Conservation (phyloP, 37 sponge, comb jelly and placozoan genomes). For the Axinella damicornis region DNA sequence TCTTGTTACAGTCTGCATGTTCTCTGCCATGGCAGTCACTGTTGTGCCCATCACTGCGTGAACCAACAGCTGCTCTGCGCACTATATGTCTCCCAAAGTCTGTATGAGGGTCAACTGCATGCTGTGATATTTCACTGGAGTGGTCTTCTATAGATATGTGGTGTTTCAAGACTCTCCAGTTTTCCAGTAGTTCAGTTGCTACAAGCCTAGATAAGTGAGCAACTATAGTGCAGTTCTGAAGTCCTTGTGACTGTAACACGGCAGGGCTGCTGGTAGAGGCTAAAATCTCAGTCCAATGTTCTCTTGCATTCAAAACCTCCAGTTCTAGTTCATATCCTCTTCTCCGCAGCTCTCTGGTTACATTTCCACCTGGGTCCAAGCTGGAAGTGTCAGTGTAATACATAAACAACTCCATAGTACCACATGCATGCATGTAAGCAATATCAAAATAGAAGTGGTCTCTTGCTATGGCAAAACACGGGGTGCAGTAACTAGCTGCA, state of each 20-base stretch:
- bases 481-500: too few relatives aligned
- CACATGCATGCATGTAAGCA: too few relatives aligned
- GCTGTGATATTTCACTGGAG: too few relatives aligned
- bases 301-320: conserved; percentile 19
- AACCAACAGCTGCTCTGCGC: too few relatives aligned
- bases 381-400: neutral
- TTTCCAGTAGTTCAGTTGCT: conserved; percentile 1
- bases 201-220: neutral
- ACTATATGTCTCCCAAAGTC: too few relatives aligned
- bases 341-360: neutral
- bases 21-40: too few relatives aligned
- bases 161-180: conserved; percentile 6
- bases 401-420: neutral
- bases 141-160: neutral
- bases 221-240: neutral
- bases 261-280: neutral
- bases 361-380: neutral
- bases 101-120: too few relatives aligned
- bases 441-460: too few relatives aligned
- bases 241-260: neutral
- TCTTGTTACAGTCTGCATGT: too few relatives aligned
- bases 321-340: neutral
- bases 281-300: conserved; percentile 3
- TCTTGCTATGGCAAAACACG: too few relatives aligned
- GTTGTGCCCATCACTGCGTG: too few relatives aligned